These are phyloP conservation scores for Sebastes steindachneri DNA, from an alignment of 2,797 vertebrate species.

Conservation along the genomic window DNA sequence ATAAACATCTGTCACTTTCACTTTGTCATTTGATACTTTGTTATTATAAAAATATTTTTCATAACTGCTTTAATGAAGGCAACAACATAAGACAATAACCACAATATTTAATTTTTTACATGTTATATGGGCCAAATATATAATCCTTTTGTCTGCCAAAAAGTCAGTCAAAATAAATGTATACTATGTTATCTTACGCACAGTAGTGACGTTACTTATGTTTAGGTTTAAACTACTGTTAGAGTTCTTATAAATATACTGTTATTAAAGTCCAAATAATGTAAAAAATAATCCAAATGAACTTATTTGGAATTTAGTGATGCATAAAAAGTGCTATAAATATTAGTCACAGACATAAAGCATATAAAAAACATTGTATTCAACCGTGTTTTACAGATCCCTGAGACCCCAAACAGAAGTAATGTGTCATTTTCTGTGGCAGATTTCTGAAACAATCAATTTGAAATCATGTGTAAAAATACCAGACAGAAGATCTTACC, in stretches of 20 bases:
- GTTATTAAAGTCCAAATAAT: neutral
- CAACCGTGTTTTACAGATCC: neutral
- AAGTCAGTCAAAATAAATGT: neutral
- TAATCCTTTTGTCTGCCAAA: neutral
- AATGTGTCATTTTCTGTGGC: neutral
- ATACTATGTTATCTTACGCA: neutral
- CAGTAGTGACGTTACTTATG: neutral
- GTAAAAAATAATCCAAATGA: neutral
- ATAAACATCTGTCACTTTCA: too few relatives aligned
- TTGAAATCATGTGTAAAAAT: neutral
- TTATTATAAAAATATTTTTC: too few relatives aligned
- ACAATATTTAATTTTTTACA: too few relatives aligned
- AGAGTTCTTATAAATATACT: neutral
- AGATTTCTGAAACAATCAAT: neutral
- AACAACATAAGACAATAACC: too few relatives aligned
- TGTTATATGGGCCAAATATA: too few relatives aligned
- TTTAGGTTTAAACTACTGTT: neutral
- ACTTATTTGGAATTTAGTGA: neutral
- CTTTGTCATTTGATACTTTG: too few relatives aligned
- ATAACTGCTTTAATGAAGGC: too few relatives aligned
- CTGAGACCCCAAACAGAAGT: neutral
- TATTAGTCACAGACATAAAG: neutral
- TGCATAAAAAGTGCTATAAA: neutral
- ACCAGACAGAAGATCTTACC: conserved; percentile 79
- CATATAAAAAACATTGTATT: neutral